Conservation (phyloP, 2,888 invertebrate species). For the Lamproptera curius region DNA sequence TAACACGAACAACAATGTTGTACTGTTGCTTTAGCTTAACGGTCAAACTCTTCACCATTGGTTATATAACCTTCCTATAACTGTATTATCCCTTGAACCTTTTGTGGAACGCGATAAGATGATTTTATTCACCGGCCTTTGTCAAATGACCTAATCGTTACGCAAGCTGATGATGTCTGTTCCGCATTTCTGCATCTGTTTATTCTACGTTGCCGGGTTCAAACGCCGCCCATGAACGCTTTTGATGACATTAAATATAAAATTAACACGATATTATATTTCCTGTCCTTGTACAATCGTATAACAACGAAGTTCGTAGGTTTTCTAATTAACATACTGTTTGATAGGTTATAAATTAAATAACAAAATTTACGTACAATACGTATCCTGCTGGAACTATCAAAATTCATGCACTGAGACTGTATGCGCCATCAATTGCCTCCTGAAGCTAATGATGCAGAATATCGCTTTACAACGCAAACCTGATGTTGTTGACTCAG, state of each 20-base stretch:
- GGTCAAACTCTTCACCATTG: too few species aligned
- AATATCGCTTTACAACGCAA: too few species aligned
- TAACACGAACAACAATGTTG: too few species aligned
- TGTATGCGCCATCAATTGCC: too few species aligned
- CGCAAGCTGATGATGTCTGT: slow-evolving; percentile 50
- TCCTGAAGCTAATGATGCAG: too few species aligned
- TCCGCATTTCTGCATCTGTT: slow-evolving; percentile 48
- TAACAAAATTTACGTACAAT: too few species aligned
- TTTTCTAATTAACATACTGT: slow-evolving; percentile 9
- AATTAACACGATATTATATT: slow-evolving; percentile 30
- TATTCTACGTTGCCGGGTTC: slow-evolving; percentile 59
- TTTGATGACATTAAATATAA: slow-evolving; percentile 34
- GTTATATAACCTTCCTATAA: too few species aligned
- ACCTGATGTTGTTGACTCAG: background rate
- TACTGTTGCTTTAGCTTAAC: too few species aligned
- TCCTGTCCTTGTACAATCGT: slow-evolving; percentile 25
- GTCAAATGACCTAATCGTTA: slow-evolving; percentile 36
- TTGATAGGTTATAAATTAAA: too few species aligned
- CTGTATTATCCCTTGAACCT: background rate
- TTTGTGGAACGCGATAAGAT: slow-evolving; percentile 5
- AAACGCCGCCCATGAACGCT: slow-evolving; percentile 53
- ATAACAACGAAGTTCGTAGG: slow-evolving; percentile 5
- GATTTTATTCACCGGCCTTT: slow-evolving; percentile 33
- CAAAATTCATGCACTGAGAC: too few species aligned
- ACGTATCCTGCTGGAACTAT: too few species aligned